Evolutionary conservation across 2,797 vertebrate species (phyloP).

Genomic region (Cuculus canorus): DNA sequence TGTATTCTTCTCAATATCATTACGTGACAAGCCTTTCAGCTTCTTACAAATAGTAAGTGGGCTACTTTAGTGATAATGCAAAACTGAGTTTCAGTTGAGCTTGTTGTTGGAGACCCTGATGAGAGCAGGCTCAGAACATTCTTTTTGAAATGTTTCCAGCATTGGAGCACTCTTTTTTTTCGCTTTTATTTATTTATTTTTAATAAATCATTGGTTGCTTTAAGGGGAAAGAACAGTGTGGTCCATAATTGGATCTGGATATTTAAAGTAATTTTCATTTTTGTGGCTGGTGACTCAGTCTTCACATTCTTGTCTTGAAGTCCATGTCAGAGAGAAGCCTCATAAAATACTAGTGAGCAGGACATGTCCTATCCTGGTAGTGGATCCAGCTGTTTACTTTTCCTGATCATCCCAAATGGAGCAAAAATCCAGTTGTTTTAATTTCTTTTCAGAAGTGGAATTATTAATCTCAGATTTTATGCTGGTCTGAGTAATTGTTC

Average conservation of each 20-base stretch:
- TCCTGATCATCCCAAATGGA: neutral
- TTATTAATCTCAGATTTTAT: neutral
- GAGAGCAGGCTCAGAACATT: constrained; percentile 26
- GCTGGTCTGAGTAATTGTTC: neutral
- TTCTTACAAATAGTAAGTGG: neutral
- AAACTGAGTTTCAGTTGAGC: neutral
- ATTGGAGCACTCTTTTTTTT: neutral
- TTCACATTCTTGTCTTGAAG: constrained; percentile 34
- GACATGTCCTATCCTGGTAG: neutral
- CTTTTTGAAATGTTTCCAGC: constrained; percentile 62
- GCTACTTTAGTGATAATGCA: neutral
- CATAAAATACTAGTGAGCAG: neutral
- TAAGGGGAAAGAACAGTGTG: constrained; percentile 58
- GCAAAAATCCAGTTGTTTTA: neutral
- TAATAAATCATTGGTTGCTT: constrained; percentile 37
- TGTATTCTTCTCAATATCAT: neutral
- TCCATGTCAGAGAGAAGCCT: constrained; percentile 15
- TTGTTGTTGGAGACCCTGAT: neutral
- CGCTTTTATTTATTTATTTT: neutral
- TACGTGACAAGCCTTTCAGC: neutral
- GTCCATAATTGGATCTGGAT: constrained; percentile 66
- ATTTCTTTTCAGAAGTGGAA: neutral
- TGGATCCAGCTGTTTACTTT: neutral
- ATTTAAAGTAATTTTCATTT: constrained; percentile 67
- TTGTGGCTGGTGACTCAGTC: constrained; percentile 62